Conservation (phyloP, 2,888 invertebrate genomes). For the Macaria liturata region DNA sequence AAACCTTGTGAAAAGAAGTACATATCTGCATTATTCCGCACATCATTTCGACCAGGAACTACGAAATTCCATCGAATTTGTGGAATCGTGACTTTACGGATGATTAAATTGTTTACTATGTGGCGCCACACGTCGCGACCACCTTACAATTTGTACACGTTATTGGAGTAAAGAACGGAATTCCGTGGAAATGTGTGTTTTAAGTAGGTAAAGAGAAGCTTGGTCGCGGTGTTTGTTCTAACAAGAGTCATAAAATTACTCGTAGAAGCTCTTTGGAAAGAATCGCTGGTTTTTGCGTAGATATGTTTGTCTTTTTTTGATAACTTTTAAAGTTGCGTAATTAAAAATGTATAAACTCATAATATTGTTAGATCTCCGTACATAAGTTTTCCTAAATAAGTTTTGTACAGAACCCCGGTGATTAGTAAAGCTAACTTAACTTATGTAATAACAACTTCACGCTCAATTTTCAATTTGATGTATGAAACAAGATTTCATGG, state of each 20-base stretch:
- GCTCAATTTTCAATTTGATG: slow-evolving; percentile 47
- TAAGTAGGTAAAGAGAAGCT: not conserved
- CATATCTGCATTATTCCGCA: slow-evolving; percentile 10
- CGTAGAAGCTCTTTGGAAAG: not conserved
- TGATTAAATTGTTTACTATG: slow-evolving; percentile 70
- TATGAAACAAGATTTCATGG: slow-evolving; percentile 38
- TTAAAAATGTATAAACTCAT: too few relatives aligned
- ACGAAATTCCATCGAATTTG: slow-evolving; percentile 51
- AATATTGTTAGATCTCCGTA: too few relatives aligned
- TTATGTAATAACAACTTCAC: slow-evolving; percentile 50
- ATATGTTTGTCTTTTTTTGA: too few relatives aligned
- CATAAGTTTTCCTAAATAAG: too few relatives aligned
- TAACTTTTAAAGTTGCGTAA: too few relatives aligned
- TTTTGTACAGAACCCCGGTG: slow-evolving; percentile 13
- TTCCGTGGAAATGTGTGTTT: slow-evolving; percentile 49
- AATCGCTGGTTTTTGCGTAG: too few relatives aligned
- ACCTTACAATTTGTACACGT: slow-evolving; percentile 62
- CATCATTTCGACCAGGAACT: slow-evolving; percentile 31
- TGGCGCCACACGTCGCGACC: slow-evolving; percentile 71
- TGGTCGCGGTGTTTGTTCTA: slow-evolving; percentile 8
- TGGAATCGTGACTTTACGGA: slow-evolving; percentile 71
- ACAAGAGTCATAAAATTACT: slow-evolving; percentile 5
- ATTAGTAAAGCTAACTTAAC: slow-evolving; percentile 34
- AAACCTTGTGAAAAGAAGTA: too few relatives aligned
- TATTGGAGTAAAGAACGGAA: slow-evolving; percentile 59